Percentiles rank a stretch among this genome's conserved stretches.
These are phyloP conservation scores for Tiaroga cobitis DNA, from an alignment of 2,797 vertebrate species.

Conservation along the genomic window DNA sequence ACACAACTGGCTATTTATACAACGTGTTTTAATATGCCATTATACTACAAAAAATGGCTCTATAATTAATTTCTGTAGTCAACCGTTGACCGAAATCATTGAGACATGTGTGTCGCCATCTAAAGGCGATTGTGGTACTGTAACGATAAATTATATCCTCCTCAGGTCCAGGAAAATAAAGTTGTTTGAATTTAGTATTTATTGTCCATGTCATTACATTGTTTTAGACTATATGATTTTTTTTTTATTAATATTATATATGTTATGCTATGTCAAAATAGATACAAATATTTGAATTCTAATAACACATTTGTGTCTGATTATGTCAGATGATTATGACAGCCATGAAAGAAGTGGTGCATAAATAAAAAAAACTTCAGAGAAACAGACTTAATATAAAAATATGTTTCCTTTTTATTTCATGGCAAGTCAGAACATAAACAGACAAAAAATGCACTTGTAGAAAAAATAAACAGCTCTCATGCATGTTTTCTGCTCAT, in stretches of 20 bases:
- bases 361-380: slow-evolving; percentile 7
- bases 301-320: not conserved
- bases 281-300: not conserved
- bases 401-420: slow-evolving; percentile 90
- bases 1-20: not conserved
- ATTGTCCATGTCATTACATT: no score
- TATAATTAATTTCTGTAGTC: not conserved
- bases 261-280: not conserved
- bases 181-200: no score
- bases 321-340: not conserved
- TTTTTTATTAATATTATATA: no score
- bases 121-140: not conserved
- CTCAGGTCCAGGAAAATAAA: no score
- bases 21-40: not conserved
- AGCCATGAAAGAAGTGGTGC: not conserved
- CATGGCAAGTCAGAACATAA: slow-evolving; percentile 91
- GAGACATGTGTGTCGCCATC: not conserved
- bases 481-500: slow-evolving; percentile 70
- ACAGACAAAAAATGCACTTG: slow-evolving; percentile 82
- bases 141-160: not conserved
- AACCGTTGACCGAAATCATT: not conserved
- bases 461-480: slow-evolving; percentile 98
- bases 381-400: slow-evolving; percentile 85
- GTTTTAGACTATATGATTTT: no score
- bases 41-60: not conserved